Conservation (phyloP, 2,888 invertebrate genomes). For the Junonia oenone region DNA sequence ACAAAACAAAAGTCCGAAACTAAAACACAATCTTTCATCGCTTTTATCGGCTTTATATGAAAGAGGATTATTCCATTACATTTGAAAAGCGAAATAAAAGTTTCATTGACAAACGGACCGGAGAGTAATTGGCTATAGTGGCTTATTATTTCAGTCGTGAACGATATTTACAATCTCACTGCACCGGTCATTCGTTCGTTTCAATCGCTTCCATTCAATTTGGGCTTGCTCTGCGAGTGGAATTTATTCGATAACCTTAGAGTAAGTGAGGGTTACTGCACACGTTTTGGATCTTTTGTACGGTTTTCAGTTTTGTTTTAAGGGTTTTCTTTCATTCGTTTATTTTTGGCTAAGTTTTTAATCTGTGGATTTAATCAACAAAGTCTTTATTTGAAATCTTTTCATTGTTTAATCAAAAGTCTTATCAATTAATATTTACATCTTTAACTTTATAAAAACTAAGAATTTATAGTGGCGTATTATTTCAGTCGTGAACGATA, state of each 20-base stretch:
- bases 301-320: not conserved
- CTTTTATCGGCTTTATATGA: not conserved
- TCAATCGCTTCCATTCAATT: constrained; percentile 28
- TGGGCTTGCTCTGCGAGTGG: constrained; percentile 11
- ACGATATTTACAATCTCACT: constrained; percentile 19
- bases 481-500: no score
- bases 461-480: no score
- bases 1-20: not conserved
- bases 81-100: constrained; percentile 2
- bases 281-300: not conserved
- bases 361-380: no score
- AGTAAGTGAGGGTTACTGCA: constrained; percentile 3
- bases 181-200: constrained; percentile 17
- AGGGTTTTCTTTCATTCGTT: not conserved
- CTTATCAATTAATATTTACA: no score
- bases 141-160: constrained; percentile 13
- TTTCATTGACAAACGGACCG: constrained; percentile 1
- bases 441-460: no score
- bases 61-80: not conserved
- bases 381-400: no score
- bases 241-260: constrained; percentile 21
- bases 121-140: constrained; percentile 14
- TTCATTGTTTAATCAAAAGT: no score
- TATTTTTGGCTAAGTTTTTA: no score
- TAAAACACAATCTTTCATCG: not conserved